A percentile compares a stretch with the other conserved stretches of the same genome.
Evolutionary conservation across 2,888 invertebrate genomes (phyloP).

Genomic region (Lamellibrachia columna): DNA sequence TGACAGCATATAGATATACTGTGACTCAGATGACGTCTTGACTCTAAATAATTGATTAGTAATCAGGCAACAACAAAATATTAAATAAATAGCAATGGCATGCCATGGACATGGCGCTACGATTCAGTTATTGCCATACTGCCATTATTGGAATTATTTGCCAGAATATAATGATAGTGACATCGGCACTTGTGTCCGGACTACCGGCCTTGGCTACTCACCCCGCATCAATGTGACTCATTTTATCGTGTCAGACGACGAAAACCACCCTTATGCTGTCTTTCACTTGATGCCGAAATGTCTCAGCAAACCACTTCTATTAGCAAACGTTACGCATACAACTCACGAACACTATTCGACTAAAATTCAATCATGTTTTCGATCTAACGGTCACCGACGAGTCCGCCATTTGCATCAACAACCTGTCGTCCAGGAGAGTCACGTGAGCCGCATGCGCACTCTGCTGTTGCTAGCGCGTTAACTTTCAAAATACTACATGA

Average conservation of each 20-base stretch:
- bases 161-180: too few relatives aligned
- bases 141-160: too few relatives aligned
- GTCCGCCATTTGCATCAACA: constrained; percentile 12
- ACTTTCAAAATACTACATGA: not conserved
- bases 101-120: too few relatives aligned
- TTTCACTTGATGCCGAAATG: not conserved
- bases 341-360: not conserved
- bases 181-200: not conserved
- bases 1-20: too few relatives aligned
- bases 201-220: not conserved
- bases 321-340: not conserved
- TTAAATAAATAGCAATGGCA: too few relatives aligned
- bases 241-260: not conserved
- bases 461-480: not conserved
- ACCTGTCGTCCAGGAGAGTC: constrained; percentile 6
- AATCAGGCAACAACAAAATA: too few relatives aligned
- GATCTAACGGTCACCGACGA: not conserved
- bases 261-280: constrained; percentile 2
- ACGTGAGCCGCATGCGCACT: constrained; percentile 7
- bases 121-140: too few relatives aligned
- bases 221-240: not conserved
- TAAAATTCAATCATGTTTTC: not conserved
- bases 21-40: too few relatives aligned
- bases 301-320: not conserved
- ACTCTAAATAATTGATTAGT: too few relatives aligned